Base-by-base conservation (phyloP, 2,113 vertebrate genomes). In the Phodopus roborovskii region DNA sequence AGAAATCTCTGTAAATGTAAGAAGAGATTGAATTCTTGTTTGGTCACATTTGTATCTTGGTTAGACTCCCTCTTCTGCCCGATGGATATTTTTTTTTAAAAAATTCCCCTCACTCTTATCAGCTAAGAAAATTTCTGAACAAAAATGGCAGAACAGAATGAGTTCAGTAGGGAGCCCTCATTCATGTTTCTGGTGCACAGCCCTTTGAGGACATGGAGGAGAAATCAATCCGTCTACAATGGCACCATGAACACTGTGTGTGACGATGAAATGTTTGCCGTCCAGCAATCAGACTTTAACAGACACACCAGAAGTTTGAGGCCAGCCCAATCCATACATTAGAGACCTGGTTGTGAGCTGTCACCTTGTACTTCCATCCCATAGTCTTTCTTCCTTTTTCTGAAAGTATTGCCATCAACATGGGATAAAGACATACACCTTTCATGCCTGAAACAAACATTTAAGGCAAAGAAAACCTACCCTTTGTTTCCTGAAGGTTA, bases 91-190 rank as follows among this genome's bases (percentile, higher is more conserved):
- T n/a, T n/a, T n/a, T n/a, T n/a, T 95, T 77, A 62, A 60, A 68
- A 66, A 20, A 79, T 56, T 90, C 82, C 56, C 94, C 5, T 53
- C 50, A 78, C 95, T 97, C 88, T 98, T 97, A 98, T 98, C 93
- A 96, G 94, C 91, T 77, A 83, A 96, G 95, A 85, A 90, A 97
- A 92, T 39, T 42, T 93, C 94, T 93, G 93, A 92, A 94, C 70
- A 90, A 88, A 98, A 98, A 79, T 85, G 96, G 93, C 94, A 94
- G 83, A 83, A 24, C 94, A 28, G 82, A 94, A 62, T 92, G 24
- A 4, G 8, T 95, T 94, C 88, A 53, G 93, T 96, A 53, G 92
- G 85, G 98, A 56, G 36, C 86, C 77, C 89, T 96, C 77, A n/a
- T 96, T 56, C 97, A 79, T 93, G 88, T 75, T 91, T 96, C 92